A percentile compares a stretch with the other conserved stretches of the same genome.
Evolutionary conservation across 1,140 invertebrate genomes (phyloP).

Genomic region (Heliconius eleuchia): DNA sequence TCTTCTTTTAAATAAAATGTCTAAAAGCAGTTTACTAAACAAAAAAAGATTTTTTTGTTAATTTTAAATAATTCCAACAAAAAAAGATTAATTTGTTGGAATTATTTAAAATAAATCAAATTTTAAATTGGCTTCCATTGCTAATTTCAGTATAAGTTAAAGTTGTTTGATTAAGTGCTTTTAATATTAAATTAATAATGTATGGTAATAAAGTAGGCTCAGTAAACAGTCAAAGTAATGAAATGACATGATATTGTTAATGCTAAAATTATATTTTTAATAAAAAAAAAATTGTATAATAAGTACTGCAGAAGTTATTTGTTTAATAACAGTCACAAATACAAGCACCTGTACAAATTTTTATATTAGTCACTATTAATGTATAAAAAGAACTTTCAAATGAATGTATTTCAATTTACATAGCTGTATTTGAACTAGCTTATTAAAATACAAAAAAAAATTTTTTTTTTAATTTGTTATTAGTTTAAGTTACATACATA

Average conservation of each 20-base stretch:
- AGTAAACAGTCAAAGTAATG: too few species aligned
- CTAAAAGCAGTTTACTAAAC: too few species aligned
- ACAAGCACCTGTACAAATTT: not conserved
- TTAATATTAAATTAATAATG: not conserved
- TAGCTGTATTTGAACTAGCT: constrained; percentile 9
- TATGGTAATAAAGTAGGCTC: too few species aligned
- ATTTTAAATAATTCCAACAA: too few species aligned
- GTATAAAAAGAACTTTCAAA: not conserved
- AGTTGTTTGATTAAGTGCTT: not conserved
- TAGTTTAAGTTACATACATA: too few species aligned
- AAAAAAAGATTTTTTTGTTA: too few species aligned
- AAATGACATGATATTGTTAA: not conserved
- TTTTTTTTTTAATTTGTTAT: not conserved
- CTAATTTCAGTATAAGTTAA: too few species aligned
- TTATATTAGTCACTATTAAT: not conserved
- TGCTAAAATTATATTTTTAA: not conserved
- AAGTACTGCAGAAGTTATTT: not conserved
- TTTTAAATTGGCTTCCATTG: too few species aligned
- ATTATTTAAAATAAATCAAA: too few species aligned
- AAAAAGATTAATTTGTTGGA: too few species aligned
- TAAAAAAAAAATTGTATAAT: not conserved
- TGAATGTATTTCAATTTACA: not conserved
- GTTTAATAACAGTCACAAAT: not conserved
- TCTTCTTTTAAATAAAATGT: too few species aligned
- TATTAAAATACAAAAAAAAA: not conserved